phyloP scores from a whole-genome alignment of 2,888 invertebrate genomes.

The Lottia gigantea region DNA sequence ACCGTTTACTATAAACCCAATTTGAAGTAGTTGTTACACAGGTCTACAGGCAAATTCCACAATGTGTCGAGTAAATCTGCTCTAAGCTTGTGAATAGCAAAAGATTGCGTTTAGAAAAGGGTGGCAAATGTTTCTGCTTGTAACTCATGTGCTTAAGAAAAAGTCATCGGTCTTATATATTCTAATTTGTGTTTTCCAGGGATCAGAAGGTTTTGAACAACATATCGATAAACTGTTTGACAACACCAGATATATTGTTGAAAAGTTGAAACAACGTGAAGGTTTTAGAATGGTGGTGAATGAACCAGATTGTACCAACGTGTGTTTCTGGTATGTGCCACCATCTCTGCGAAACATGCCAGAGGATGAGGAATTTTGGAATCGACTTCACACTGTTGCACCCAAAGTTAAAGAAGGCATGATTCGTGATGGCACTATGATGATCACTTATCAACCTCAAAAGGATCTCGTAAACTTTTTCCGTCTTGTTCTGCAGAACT shows the following conservation, averaged over 20 bases:
- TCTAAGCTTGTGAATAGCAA: no score
- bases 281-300: constrained; percentile 59
- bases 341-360: constrained; percentile 76
- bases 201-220: constrained; percentile 19
- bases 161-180: neutral
- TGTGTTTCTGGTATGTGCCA: constrained; percentile 98
- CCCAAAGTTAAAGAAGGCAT: constrained; percentile 93
- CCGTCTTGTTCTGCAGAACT: constrained; percentile 95
- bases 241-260: constrained; percentile 53
- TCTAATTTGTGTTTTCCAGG: constrained; percentile 11
- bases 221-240: constrained; percentile 18
- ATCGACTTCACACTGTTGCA: constrained; percentile 73
- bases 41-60: no score
- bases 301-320: constrained; percentile 88
- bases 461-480: constrained; percentile 97
- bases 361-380: constrained; percentile 74
- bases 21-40: no score
- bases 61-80: no score
- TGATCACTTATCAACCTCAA: constrained; percentile 98
- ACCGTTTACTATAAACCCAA: no score
- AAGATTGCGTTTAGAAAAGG: no score
- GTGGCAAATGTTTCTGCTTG: no score
- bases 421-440: constrained; percentile 96
- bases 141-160: no score
- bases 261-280: constrained; percentile 43